Evolutionary conservation across 2,888 invertebrate genomes (phyloP).

Genomic region (Chaitophorus viminalis): DNA sequence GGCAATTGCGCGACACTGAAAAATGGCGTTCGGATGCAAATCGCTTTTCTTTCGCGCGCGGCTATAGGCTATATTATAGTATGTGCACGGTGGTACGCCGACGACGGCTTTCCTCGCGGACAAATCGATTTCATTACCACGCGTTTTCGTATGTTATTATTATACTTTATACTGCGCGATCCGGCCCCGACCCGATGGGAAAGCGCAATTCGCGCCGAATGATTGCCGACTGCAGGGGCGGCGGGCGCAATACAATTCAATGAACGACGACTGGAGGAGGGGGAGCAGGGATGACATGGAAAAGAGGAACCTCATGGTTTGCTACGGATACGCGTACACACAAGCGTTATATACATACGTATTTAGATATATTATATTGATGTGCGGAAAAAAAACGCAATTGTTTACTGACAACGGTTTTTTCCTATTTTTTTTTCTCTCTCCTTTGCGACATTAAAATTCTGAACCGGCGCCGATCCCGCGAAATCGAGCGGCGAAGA

Average conservation of each 20-base stretch:
- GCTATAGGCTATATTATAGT: not conserved
- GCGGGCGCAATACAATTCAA: too few species aligned
- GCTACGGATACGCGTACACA: not conserved
- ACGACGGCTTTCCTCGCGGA: too few species aligned
- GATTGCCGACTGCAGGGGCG: not conserved
- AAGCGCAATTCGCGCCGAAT: conserved; percentile 24
- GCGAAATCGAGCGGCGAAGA: not conserved
- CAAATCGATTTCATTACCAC: conserved; percentile 12
- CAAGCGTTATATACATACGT: too few species aligned
- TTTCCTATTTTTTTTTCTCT: conserved; percentile 4
- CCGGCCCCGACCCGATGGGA: not conserved
- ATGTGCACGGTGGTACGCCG: not conserved
- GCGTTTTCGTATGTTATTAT: not conserved
- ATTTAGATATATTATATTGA: too few species aligned
- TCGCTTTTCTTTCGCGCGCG: not conserved
- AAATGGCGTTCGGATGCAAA: conserved; percentile 9
- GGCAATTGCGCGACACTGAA: too few species aligned
- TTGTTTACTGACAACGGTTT: not conserved
- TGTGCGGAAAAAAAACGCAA: not conserved
- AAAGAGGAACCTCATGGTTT: not conserved
- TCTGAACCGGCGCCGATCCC: conserved; percentile 19
- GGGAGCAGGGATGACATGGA: not conserved
- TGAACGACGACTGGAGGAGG: not conserved
- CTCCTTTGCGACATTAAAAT: not conserved
- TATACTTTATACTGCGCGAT: not conserved